phyloP scores from a whole-genome alignment of 1,140 invertebrate species.

The Apis florea region DNA sequence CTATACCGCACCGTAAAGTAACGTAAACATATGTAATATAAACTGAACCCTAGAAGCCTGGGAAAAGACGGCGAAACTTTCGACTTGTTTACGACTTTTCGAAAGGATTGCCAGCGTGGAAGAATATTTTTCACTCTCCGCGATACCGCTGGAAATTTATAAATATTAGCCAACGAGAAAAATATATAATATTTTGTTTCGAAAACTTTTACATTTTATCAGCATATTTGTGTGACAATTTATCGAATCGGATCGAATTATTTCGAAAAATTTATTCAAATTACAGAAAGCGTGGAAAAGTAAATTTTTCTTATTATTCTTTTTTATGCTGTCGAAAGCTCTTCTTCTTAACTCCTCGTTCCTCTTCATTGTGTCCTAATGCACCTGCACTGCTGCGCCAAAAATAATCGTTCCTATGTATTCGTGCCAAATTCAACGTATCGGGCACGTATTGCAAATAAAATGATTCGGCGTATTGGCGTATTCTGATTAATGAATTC shows the following conservation, averaged over 20 bases:
- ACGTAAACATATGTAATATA: constrained; percentile 66
- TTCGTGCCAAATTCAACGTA: constrained; percentile 57
- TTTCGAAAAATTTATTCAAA: too few species aligned
- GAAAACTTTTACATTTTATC: too few species aligned
- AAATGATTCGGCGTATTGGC: constrained; percentile 32
- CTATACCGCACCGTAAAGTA: constrained; percentile 58
- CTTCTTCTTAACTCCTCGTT: constrained; percentile 1
- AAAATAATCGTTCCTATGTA: constrained; percentile 57
- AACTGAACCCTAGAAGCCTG: constrained; percentile 53
- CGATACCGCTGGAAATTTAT: neutral
- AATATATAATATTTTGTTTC: too few species aligned
- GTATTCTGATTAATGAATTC: constrained; percentile 41
- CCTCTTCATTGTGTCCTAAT: constrained; percentile 39
- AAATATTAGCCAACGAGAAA: neutral
- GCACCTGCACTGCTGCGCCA: constrained; percentile 34
- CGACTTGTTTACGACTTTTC: constrained; percentile 11
- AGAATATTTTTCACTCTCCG: neutral
- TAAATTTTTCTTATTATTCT: neutral
- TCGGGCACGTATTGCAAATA: constrained; percentile 43
- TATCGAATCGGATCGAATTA: too few species aligned
- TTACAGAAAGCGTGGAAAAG: too few species aligned
- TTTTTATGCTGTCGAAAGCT: neutral
- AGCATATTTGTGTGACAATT: too few species aligned
- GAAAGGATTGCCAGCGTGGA: constrained; percentile 41
- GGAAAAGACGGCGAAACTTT: constrained; percentile 52